Conservation (phyloP, 1,140 invertebrate genomes). For the Latrodectus geometricus region DNA sequence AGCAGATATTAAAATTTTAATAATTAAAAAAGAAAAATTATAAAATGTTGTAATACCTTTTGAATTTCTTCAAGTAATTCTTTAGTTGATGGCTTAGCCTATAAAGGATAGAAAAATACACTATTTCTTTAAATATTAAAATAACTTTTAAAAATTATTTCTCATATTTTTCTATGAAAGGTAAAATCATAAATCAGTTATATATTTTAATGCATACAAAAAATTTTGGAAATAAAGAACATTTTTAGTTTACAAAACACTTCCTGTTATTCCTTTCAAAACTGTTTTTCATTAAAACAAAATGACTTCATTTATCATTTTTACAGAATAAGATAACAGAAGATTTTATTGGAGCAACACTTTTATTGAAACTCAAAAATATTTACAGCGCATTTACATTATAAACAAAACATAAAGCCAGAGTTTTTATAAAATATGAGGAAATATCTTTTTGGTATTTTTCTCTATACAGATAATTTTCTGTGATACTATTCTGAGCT, state of each 20-base stretch:
- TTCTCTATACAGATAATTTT: too few species aligned
- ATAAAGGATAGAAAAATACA: slow-evolving; percentile 69
- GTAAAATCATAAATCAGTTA: not conserved
- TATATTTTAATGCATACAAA: slow-evolving; percentile 5
- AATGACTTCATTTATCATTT: too few species aligned
- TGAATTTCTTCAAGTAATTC: slow-evolving; percentile 80
- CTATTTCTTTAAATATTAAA: not conserved
- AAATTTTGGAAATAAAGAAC: not conserved
- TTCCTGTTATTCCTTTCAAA: not conserved
- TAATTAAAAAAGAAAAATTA: too few species aligned
- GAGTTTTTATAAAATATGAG: too few species aligned
- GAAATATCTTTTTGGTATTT: too few species aligned
- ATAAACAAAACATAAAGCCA: not conserved
- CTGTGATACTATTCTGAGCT: too few species aligned
- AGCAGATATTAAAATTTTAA: too few species aligned
- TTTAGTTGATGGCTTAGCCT: slow-evolving; percentile 84
- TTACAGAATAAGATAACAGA: too few species aligned
- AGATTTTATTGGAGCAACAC: too few species aligned
- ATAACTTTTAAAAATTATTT: not conserved
- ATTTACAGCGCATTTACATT: not conserved
- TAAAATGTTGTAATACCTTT: slow-evolving; percentile 60
- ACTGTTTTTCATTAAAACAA: too few species aligned
- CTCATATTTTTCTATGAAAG: not conserved
- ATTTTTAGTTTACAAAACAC: not conserved
- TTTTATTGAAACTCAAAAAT: too few species aligned